Evolutionary conservation across 2,797 vertebrate species (phyloP).

Genomic region (Smutsia temminckii): DNA sequence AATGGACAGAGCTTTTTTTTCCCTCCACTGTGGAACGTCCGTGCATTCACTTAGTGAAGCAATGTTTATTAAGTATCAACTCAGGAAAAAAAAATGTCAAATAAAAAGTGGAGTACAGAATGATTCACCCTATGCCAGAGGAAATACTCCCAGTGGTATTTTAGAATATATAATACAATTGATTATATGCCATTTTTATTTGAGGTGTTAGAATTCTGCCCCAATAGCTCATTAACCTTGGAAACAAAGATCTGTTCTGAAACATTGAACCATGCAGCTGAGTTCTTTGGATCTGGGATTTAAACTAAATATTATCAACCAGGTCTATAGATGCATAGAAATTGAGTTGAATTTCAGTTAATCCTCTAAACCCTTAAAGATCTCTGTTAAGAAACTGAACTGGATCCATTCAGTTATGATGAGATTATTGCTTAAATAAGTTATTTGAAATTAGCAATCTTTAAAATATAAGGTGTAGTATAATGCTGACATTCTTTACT

Average conservation of each 20-base stretch:
- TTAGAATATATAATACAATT: constrained; percentile 56
- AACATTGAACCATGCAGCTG: not conserved
- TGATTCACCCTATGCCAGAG: constrained; percentile 56
- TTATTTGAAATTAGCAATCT: not conserved
- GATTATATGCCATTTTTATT: not conserved
- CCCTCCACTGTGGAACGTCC: not conserved
- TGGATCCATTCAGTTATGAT: not conserved
- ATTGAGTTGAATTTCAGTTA: constrained; percentile 2
- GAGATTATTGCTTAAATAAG: not conserved
- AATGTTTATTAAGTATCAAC: not conserved
- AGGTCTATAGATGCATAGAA: not conserved
- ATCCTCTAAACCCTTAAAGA: not conserved
- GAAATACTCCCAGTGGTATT: constrained; percentile 4
- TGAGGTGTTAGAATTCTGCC: constrained; percentile 23
- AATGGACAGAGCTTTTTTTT: not conserved
- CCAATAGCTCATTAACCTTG: not conserved
- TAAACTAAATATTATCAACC: constrained; percentile 55
- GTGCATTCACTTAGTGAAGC: not conserved
- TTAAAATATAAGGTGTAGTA: not conserved
- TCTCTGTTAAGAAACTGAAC: not conserved
- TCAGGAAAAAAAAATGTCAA: not conserved
- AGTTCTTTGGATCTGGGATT: constrained; percentile 22
- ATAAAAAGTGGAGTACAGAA: constrained; percentile 18
- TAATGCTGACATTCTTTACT: not conserved
- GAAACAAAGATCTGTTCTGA: constrained; percentile 44